phyloP scores from a whole-genome alignment of 2,113 vertebrate species.

The Calidris pygmaea region DNA sequence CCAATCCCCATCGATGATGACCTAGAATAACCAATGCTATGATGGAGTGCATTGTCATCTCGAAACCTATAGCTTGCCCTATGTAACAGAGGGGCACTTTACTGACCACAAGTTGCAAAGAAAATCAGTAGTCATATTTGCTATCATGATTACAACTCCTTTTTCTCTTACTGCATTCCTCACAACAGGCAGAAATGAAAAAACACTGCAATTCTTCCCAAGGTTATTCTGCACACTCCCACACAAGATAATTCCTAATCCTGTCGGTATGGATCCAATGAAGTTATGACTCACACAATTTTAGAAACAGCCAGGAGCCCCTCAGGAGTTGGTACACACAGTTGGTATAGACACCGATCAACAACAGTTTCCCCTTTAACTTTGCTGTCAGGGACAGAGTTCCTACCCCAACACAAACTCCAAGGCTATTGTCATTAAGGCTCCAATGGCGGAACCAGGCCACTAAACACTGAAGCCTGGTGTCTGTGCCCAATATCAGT shows the following conservation, averaged over 20 bases:
- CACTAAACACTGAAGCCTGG: background rate
- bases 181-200: background rate
- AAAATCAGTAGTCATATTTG: background rate
- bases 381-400: background rate
- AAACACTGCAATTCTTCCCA: background rate
- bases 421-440: background rate
- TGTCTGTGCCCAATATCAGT: background rate
- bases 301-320: background rate
- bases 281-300: background rate
- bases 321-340: background rate
- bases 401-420: background rate
- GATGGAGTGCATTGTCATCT: background rate
- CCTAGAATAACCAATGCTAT: background rate
- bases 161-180: background rate
- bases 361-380: background rate
- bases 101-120: background rate
- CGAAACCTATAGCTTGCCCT: background rate
- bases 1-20: constrained; percentile 13
- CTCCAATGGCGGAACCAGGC: background rate
- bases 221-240: background rate
- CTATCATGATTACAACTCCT: background rate
- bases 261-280: background rate
- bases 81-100: background rate
- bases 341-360: background rate
- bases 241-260: background rate